Evolutionary conservation across 2,113 vertebrate genomes (phyloP).

Genomic region (Dendrocopos noguchii): DNA sequence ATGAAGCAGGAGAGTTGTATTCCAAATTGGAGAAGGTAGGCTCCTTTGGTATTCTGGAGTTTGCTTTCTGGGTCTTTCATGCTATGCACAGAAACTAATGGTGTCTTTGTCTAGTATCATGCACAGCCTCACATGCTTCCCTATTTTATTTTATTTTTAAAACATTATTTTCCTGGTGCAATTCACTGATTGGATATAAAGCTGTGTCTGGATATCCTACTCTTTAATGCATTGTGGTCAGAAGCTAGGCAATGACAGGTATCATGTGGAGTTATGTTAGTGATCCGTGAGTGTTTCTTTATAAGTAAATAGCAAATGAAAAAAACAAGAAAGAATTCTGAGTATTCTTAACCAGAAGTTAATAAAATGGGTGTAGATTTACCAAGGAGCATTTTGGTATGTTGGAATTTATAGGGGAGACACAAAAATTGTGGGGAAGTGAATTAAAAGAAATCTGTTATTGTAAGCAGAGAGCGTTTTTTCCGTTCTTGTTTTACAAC

Average conservation of each 20-base stretch:
- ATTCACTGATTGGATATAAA: not conserved
- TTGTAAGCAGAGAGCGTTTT: not conserved
- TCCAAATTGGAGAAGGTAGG: conserved; percentile 93
- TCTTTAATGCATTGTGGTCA: not conserved
- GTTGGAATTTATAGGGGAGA: not conserved
- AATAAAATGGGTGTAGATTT: not conserved
- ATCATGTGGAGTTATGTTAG: not conserved
- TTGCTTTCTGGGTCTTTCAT: not conserved
- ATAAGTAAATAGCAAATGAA: not conserved
- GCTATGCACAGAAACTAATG: not conserved
- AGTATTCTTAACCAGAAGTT: not conserved
- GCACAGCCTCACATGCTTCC: not conserved
- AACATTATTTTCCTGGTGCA: not conserved
- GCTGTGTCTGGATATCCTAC: not conserved
- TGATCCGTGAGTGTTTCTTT: not conserved
- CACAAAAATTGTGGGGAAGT: not conserved
- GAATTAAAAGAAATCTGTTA: not conserved
- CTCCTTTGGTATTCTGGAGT: not conserved
- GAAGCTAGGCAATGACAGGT: not conserved
- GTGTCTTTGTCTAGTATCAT: not conserved
- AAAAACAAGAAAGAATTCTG: not conserved
- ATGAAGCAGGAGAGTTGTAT: conserved; percentile 89
- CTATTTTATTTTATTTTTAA: not conserved
- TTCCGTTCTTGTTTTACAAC: not conserved
- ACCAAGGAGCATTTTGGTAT: not conserved